Evolutionary conservation across 2,888 invertebrate genomes (phyloP).

Genomic region (Temnothorax ravouxi): DNA sequence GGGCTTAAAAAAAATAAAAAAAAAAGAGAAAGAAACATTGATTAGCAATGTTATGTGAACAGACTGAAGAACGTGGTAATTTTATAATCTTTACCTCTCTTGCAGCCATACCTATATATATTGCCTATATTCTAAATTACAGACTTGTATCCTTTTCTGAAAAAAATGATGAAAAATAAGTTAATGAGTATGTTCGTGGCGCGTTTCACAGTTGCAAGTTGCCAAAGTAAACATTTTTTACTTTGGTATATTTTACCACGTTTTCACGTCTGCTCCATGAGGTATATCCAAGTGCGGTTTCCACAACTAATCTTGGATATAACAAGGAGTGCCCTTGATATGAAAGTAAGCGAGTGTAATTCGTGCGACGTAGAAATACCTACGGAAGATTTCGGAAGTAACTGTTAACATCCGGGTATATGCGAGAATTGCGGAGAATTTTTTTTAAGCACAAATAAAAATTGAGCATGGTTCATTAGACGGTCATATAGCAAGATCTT

Average conservation of each 20-base stretch:
- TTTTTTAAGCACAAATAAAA: too few relatives aligned
- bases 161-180: neutral
- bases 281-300: constrained; percentile 65
- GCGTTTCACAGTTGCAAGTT: constrained; percentile 28
- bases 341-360: constrained; percentile 54
- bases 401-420: constrained; percentile 69
- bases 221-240: constrained; percentile 60
- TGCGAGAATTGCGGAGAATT: constrained; percentile 25
- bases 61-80: constrained; percentile 57
- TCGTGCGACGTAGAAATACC: constrained; percentile 64
- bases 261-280: constrained; percentile 62
- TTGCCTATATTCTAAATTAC: constrained; percentile 31
- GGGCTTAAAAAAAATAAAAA: constrained; percentile 66
- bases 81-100: constrained; percentile 26
- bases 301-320: constrained; percentile 37
- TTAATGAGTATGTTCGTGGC: neutral
- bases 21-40: constrained; percentile 32
- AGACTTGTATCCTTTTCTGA: neutral
- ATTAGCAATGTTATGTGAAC: constrained; percentile 64
- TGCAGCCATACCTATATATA: constrained; percentile 15
- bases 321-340: constrained; percentile 54
- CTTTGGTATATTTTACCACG: constrained; percentile 45
- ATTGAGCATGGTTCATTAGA: too few relatives aligned
- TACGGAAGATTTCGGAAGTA: constrained; percentile 44
- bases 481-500: too few relatives aligned